Percentiles rank a stretch among this genome's conserved stretches.
Evolutionary conservation across 2,888 invertebrate species (phyloP).

Genomic region (Sipha maydis): DNA sequence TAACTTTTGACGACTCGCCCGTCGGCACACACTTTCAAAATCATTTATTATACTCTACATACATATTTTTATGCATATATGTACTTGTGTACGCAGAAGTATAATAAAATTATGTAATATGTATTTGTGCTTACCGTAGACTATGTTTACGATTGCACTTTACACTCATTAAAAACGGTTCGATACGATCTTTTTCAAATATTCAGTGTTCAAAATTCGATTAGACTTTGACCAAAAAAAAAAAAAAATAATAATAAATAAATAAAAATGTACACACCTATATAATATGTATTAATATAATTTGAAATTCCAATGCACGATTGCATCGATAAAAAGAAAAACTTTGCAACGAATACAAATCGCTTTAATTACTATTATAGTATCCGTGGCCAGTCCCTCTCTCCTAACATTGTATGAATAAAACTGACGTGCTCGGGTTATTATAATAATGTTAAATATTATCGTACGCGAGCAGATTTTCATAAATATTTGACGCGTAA

Average conservation of each 20-base stretch:
- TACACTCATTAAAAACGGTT: slow-evolving; percentile 18
- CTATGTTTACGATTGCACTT: slow-evolving; percentile 14
- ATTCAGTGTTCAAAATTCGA: not conserved
- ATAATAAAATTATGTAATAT: not conserved
- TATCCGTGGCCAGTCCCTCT: not conserved
- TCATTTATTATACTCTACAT: not conserved
- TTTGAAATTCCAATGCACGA: not conserved
- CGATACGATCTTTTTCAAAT: not conserved
- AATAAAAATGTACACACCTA: not conserved
- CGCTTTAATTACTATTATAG: slow-evolving; percentile 1
- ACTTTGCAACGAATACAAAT: slow-evolving; percentile 25
- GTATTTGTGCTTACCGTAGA: not conserved
- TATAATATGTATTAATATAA: not conserved
- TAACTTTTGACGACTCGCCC: not conserved
- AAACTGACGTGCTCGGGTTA: not conserved
- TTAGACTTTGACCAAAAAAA: slow-evolving; percentile 1
- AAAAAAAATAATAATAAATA: no score
- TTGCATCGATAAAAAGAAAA: slow-evolving; percentile 22
- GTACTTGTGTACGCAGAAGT: not conserved
- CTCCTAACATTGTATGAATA: not conserved
- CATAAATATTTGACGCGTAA: not conserved
- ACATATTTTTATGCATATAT: not conserved
- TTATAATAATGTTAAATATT: not conserved
- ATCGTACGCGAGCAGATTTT: not conserved
- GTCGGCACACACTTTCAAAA: not conserved